Base-by-base conservation (phyloP, 2,113 vertebrate species). In the Campylomormyrus tamandua region DNA sequence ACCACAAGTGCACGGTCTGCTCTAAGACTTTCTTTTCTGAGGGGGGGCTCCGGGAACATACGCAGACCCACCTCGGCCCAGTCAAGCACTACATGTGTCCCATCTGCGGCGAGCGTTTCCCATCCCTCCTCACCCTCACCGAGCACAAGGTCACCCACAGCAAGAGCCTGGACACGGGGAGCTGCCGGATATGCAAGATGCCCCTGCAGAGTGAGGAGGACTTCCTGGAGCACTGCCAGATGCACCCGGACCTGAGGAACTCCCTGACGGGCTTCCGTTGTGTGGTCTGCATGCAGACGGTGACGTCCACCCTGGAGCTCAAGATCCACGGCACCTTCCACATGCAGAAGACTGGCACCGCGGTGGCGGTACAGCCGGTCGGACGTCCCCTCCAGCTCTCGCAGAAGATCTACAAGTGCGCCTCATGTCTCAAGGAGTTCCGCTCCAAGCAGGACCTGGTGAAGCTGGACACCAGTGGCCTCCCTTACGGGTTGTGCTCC, bases 21-120 rank as follows among this genome's bases (percentile, higher is more conserved):
- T 98, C 98, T 49, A 96, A 98, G 93, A 99, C 98, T 91, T 99
- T 99, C 96, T 99, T 99, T 95, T 99, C 98, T 1, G 98, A 99
- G 94, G 95, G 97, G 0, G 98, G 98, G 42, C 97, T 99, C 85
- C 97, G 98, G 53, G 98, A 99, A 89, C 98, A 99, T 91, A 98
- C 98, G 96, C 98, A 99, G 95, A 99, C 98, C 46, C 98, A 99
- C 96, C 95, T 99, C 90, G 98, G 98, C 91, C 98, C 98, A 8
- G 98, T 99, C 92, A 99, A 99, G 94, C 98, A 99, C 94, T 99
- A 99, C 91, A 99, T 99, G 98, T 99, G 98, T 93, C 98, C 98
- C 13, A 99, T 99, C 93, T 99, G 98, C 50, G 98, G 98, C 0
- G 98, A 99, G 92, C 96, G 98, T 49, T 99, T 99, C 94, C 98